Evolutionary conservation across 2,113 vertebrate species (phyloP).

Genomic region (Aplodontia rufa): DNA sequence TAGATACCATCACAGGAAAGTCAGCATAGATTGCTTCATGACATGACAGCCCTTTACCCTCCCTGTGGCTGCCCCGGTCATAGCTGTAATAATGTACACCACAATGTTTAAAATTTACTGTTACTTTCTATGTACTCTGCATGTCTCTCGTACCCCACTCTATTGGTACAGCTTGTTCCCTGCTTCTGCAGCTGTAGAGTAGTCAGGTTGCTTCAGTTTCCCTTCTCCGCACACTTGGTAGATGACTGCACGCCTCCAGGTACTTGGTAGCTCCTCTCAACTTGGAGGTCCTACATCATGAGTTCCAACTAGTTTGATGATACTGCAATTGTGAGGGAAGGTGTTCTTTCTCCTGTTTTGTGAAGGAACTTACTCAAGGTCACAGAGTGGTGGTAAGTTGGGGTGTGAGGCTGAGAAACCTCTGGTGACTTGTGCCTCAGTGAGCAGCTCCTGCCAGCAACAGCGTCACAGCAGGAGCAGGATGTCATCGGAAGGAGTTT

Average conservation of each 20-base stretch:
- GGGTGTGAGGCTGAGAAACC: neutral
- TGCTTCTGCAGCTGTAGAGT: neutral
- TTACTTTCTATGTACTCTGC: neutral
- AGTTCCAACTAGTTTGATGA: neutral
- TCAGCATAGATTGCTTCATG: neutral
- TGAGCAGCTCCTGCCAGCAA: neutral
- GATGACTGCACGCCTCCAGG: neutral
- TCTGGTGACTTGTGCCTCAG: too few species aligned
- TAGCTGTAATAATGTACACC: neutral
- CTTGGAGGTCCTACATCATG: neutral
- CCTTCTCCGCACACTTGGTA: neutral
- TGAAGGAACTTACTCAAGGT: neutral
- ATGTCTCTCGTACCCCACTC: accelerated
- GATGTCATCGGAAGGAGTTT: neutral
- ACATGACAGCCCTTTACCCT: neutral
- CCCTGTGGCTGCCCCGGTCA: neutral
- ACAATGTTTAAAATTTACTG: accelerated
- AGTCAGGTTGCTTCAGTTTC: neutral
- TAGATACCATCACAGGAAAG: slow-evolving; percentile 25
- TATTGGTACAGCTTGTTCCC: neutral
- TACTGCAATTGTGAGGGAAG: neutral
- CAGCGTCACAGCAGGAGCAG: neutral
- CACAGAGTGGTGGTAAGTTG: neutral
- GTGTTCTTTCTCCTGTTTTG: neutral
- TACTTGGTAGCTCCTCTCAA: too few species aligned